phyloP scores from a whole-genome alignment of 2,113 vertebrate species.

The Callocephalon fimbriatum region DNA sequence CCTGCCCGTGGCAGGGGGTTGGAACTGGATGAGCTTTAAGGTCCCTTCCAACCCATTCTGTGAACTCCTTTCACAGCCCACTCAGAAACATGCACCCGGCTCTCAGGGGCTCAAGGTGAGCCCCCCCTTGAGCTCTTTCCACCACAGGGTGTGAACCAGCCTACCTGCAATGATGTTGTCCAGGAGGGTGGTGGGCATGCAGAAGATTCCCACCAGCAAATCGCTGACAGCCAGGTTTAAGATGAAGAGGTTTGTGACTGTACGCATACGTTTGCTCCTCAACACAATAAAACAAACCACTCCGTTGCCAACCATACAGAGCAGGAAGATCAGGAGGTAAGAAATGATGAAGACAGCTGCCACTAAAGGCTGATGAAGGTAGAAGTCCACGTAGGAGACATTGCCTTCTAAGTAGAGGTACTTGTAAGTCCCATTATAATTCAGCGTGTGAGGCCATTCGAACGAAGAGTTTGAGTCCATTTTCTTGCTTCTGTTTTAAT shows the following conservation, averaged over 20 bases:
- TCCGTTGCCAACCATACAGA: slow-evolving; percentile 92
- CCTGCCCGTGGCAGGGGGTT: background rate
- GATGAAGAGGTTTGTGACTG: slow-evolving; percentile 93
- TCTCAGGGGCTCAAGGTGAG: background rate
- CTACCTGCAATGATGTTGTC: slow-evolving; percentile 95
- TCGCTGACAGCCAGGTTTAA: slow-evolving; percentile 93
- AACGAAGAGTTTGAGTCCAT: slow-evolving; percentile 72
- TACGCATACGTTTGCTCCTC: slow-evolving; percentile 87
- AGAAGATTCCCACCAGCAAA: slow-evolving; percentile 94
- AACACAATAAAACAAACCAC: slow-evolving; percentile 89
- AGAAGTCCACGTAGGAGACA: slow-evolving; percentile 89
- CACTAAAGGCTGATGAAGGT: slow-evolving; percentile 86
- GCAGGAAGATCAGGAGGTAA: slow-evolving; percentile 92
- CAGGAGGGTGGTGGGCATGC: slow-evolving; percentile 94
- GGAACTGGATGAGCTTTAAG: background rate
- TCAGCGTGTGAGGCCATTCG: background rate
- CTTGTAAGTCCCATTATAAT: slow-evolving; percentile 2
- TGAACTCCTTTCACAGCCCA: background rate
- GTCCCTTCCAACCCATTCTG: background rate
- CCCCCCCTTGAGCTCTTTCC: too few relatives aligned
- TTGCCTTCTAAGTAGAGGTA: slow-evolving; percentile 67
- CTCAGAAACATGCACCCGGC: accelerated
- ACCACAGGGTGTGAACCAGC: accelerated
- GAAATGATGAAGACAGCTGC: slow-evolving; percentile 89
- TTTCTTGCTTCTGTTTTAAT: slow-evolving; percentile 70